Evolutionary conservation across 2,797 vertebrate genomes (phyloP).

Genomic region (Poecilia picta): DNA sequence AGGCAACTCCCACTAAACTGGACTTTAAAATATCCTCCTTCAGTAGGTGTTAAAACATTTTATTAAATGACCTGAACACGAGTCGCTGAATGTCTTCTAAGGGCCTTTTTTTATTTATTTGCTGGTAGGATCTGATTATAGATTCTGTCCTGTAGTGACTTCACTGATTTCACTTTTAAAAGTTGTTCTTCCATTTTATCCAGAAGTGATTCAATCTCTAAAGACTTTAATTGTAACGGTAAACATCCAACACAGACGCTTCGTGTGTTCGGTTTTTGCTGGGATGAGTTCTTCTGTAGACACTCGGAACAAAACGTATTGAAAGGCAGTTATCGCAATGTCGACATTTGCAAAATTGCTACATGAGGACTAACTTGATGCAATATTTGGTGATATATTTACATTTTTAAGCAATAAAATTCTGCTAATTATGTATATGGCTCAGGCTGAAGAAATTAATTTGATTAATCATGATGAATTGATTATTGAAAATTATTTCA

Average conservation of each 20-base stretch:
- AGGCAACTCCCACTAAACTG: constrained; percentile 15
- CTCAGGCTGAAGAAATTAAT: too few species aligned
- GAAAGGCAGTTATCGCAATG: background rate
- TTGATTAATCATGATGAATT: too few species aligned
- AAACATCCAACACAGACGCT: background rate
- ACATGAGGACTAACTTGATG: background rate
- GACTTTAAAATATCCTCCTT: constrained; percentile 20
- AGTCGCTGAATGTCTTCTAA: constrained; percentile 6
- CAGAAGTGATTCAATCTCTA: background rate
- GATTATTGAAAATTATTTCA: too few species aligned
- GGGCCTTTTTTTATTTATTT: constrained; percentile 4
- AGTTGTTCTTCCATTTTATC: background rate
- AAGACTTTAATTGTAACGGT: background rate
- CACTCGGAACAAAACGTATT: background rate
- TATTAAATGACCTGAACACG: constrained; percentile 18
- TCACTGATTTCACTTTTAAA: constrained; percentile 4
- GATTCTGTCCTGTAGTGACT: background rate
- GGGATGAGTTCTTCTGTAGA: background rate
- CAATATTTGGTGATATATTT: background rate
- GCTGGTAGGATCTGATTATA: constrained; percentile 7
- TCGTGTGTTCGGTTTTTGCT: too few species aligned
- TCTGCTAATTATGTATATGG: background rate
- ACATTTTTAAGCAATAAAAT: background rate
- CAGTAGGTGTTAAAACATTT: background rate
- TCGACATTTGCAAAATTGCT: background rate